Evolutionary conservation across 1,140 invertebrate species (phyloP).

Genomic region (Araneus ventricosus): DNA sequence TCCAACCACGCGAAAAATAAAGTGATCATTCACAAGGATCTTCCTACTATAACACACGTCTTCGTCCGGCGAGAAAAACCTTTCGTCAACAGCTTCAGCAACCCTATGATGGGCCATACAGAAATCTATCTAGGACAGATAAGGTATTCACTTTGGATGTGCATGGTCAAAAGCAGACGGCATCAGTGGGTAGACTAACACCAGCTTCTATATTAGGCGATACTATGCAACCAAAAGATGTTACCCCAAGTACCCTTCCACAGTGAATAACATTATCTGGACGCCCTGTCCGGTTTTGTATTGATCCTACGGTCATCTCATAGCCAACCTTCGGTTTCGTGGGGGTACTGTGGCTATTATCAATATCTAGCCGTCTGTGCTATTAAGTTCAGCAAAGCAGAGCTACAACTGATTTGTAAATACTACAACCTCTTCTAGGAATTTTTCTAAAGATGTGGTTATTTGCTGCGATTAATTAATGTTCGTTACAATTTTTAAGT

Average conservation of each 20-base stretch:
- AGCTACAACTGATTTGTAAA: too few species aligned
- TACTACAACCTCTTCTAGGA: too few species aligned
- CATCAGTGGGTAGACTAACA: conserved; percentile 15
- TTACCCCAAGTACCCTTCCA: neutral
- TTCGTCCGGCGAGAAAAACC: neutral
- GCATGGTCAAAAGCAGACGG: neutral
- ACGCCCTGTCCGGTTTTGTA: neutral
- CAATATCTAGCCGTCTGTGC: too few species aligned
- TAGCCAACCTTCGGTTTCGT: neutral
- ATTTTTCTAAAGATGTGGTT: too few species aligned
- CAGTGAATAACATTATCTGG: neutral
- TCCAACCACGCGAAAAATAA: neutral
- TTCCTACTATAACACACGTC: neutral
- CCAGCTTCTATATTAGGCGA: neutral
- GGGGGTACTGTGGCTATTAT: too few species aligned
- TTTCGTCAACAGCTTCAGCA: neutral
- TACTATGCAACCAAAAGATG: too few species aligned
- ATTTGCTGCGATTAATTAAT: too few species aligned
- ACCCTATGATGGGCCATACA: neutral
- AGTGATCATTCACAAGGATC: neutral
- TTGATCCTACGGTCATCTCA: neutral
- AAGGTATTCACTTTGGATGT: neutral
- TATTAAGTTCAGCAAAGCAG: too few species aligned
- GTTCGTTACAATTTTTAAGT: too few species aligned
- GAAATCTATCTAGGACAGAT: neutral